Percentiles rank a stretch among this genome's conserved stretches.
phyloP scores from a whole-genome alignment of 2,113 vertebrate genomes.

The Trichechus manatus region DNA sequence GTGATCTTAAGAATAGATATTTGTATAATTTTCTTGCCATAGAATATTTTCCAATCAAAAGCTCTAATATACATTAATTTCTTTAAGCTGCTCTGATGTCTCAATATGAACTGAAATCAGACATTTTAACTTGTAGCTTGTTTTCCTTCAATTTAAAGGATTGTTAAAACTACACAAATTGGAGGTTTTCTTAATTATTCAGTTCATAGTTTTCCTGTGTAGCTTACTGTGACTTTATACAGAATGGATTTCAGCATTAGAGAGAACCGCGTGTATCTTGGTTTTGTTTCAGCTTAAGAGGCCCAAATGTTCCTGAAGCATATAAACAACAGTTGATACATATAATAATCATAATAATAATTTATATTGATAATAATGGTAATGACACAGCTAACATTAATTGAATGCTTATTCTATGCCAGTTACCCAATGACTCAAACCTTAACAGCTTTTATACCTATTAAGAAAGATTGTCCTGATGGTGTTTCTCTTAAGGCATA shows the following conservation, averaged over 20 bases:
- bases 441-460: constrained; percentile 1
- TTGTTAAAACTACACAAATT: neutral
- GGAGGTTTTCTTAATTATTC: constrained; percentile 26
- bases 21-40: neutral
- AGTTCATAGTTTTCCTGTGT: neutral
- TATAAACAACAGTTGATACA: neutral
- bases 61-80: neutral
- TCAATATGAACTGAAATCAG: neutral
- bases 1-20: neutral
- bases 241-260: neutral
- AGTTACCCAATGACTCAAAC: constrained; percentile 34
- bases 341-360: constrained; percentile 12
- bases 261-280: neutral
- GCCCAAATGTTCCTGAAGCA: neutral
- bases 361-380: neutral
- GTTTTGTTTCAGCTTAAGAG: neutral
- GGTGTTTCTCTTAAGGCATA: constrained; percentile 28
- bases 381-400: neutral
- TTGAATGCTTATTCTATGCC: neutral
- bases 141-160: constrained; percentile 26
- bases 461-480: neutral
- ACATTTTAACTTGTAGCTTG: neutral
- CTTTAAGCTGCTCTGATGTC: constrained; percentile 5
- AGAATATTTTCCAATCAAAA: constrained; percentile 15
- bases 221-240: neutral